Base-by-base conservation (phyloP, 1,140 invertebrate species). In the Bombus balteatus region DNA sequence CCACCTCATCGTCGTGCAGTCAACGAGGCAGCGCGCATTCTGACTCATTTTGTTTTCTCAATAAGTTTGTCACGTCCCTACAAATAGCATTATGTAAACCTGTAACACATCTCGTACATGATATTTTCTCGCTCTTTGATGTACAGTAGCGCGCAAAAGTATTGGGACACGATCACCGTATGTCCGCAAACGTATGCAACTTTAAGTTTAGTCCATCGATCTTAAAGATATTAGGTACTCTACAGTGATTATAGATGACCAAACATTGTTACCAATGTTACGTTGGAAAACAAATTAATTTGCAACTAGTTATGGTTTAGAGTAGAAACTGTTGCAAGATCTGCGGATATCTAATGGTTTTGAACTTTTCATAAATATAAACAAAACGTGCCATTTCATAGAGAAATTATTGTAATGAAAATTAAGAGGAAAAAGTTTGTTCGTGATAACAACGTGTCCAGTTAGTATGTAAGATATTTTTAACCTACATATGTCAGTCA, bases 41-140 rank as follows among this genome's bases (percentile, higher is more conserved):
- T 81, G 80, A 65, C 25, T 82, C 81, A 82, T 65, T 74, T 82
- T 82, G 32, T 82, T 82, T 82, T 74, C 71, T 65, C 57, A 22
- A 82, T 82, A 82, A 74, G 62, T 70, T 80, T 70, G 81, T 74
- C 81, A 65, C 71, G 81, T 65, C 70, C 39, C 70, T 53, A 53
- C 47, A 47, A 82, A 82, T 82, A 62, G 71, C 57, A 57, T 82
- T 82, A 82, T 65, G 18, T 82, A 82, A 82, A 82, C 57, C 39
- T 41, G 53, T 47, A 43, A 57, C 79, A 68, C 47, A 68, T 41
- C 79, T 41, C 39, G 79, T 71, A 81, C 53, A 53, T 72, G 72
- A 76, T 76, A 41, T 79, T 79, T 83, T 53, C 47, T 34, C 15
- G 28, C 39, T 57, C n/a, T 41, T 81, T 34, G 53, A 53, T 28